These are phyloP conservation scores for Colletes gigas DNA, from an alignment of 1,140 invertebrate genomes.

Conservation along the genomic window DNA sequence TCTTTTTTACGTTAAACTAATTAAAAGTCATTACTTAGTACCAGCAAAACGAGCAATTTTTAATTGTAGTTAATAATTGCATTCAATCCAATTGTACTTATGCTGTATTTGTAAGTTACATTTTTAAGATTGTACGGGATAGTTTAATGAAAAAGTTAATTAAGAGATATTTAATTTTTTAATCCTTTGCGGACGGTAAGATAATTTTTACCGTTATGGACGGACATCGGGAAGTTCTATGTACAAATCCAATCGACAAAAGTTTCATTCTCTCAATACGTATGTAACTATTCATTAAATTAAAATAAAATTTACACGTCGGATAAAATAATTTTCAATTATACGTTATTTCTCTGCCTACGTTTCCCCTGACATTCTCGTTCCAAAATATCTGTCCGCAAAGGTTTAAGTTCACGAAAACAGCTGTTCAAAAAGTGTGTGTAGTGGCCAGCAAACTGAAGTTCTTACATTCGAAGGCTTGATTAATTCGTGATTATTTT, in stretches of 20 bases:
- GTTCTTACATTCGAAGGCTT: background rate
- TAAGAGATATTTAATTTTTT: background rate
- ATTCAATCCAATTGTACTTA: constrained; percentile 25
- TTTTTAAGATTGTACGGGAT: background rate
- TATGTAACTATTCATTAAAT: no score
- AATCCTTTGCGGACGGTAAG: background rate
- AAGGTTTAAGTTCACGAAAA: background rate
- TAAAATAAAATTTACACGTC: no score
- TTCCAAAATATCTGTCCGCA: no score
- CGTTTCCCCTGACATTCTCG: no score
- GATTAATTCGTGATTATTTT: constrained; percentile 25
- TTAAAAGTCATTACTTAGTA: background rate
- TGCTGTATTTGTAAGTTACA: background rate
- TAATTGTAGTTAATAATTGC: constrained; percentile 19
- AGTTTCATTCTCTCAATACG: no score
- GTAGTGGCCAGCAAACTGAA: background rate
- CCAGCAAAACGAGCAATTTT: background rate
- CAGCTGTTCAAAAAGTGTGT: background rate
- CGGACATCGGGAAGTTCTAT: no score
- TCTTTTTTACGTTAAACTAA: constrained; percentile 5
- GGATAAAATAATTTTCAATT: no score
- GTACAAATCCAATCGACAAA: no score
- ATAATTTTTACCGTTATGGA: no score
- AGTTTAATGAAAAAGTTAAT: background rate
- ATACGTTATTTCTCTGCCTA: no score